Evolutionary conservation across 2,113 vertebrate genomes (phyloP), one percentile per base, ranked within the genome.

Genomic region (Apeltes quadracus): DNA sequence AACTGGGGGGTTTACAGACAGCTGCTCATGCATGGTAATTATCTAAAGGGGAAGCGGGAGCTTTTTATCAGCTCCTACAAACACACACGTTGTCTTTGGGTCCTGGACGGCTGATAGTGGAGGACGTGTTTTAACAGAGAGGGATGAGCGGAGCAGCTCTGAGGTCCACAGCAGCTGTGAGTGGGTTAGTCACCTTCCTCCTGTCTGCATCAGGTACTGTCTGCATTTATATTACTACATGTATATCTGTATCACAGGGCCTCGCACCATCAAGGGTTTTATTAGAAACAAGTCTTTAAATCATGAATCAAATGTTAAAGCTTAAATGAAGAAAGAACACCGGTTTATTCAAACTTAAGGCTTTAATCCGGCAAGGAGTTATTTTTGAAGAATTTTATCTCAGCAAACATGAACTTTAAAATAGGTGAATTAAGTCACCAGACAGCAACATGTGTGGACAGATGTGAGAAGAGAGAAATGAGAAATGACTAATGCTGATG

Each of bases 121-220:
- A 20, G 18, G 43, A 23, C 22, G 18, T 51, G 6, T 32, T 68
- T 20, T 23, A 8, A 20, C 16, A 36, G 3, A 29, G 34, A 68
- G 22, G 59, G 25, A 69, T 14, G 34, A 64, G 34, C 9, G 9
- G 44, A 54, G n/a, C 36, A 50, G 41, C 18, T 13, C 34, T 72
- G 62, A 57, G 55, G 16, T n/a, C 34, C 16, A 25, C 14, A 6
- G 46, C 66, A 61, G 78, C 66, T 46, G 46, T 13, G 0, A 8
- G 13, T 16, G 38, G 72, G 18, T 75, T 61, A 25, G 16, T 71
- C 16, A 7, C 70, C 44, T 25, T 70, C 43, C 51, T 77, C 11
- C 43, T 70, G 41, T 23, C 44, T 14, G 20, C 51, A 12, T 16
- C 23, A 75, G 72, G 72, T 75, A 75, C 29, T n/a, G 51, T 27